A percentile compares a stretch with the other conserved stretches of the same genome.
phyloP scores from a whole-genome alignment of 2,888 invertebrate genomes.

The Cerastis leucographa region DNA sequence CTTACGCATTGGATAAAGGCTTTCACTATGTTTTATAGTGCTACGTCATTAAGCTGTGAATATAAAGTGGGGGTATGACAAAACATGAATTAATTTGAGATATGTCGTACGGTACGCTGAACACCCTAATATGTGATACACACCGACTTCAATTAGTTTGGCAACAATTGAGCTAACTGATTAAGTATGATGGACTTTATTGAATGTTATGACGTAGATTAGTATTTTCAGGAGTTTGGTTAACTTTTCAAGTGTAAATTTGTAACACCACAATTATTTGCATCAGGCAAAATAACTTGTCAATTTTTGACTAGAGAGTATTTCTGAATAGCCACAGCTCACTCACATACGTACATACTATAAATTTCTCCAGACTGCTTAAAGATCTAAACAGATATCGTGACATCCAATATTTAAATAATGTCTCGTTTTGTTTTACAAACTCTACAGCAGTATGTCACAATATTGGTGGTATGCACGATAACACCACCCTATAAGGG shows the following conservation, averaged over 20 bases:
- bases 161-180: slow-evolving; percentile 23
- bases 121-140: slow-evolving; percentile 71
- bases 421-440: slow-evolving; percentile 1
- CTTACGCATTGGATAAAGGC: slow-evolving; percentile 80
- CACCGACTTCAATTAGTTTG: slow-evolving; percentile 25
- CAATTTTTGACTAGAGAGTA: neutral
- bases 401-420: neutral
- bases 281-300: neutral
- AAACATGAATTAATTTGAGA: slow-evolving; percentile 90
- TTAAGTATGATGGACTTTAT: neutral
- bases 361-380: too few relatives aligned
- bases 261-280: neutral
- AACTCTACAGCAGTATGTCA: slow-evolving; percentile 71
- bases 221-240: neutral
- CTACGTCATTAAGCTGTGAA: slow-evolving; percentile 88
- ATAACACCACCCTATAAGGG: slow-evolving; percentile 79
- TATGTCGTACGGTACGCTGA: slow-evolving; percentile 88
- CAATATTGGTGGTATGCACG: slow-evolving; percentile 73
- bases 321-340: too few relatives aligned
- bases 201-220: neutral
- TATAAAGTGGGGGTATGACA: slow-evolving; percentile 90
- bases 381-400: too few relatives aligned
- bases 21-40: slow-evolving; percentile 87
- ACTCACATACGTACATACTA: too few relatives aligned
- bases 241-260: neutral